Percentiles rank a stretch among this genome's conserved stretches.
Conservation (phyloP, 2,113 vertebrate genomes). For the Ammospiza caudacuta region DNA sequence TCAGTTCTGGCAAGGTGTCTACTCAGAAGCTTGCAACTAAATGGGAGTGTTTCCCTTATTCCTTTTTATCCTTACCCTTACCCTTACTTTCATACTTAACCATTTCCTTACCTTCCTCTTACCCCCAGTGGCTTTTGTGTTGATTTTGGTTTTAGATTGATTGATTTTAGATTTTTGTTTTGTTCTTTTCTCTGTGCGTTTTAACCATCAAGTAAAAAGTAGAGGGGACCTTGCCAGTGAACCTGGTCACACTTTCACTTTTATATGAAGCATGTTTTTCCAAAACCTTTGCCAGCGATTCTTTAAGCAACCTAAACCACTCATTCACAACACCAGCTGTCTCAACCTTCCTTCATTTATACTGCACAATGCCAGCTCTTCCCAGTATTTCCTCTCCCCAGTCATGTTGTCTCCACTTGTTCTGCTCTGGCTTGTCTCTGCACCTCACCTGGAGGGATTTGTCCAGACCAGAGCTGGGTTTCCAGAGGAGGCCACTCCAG, state of each 20-base stretch:
- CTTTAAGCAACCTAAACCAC: neutral
- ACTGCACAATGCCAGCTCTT: neutral
- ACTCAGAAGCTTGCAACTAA: neutral
- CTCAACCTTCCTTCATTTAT: neutral
- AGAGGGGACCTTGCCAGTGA: neutral
- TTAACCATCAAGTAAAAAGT: neutral
- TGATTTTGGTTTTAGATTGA: neutral
- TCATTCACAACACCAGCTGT: neutral
- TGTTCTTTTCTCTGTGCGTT: neutral
- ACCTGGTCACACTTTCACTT: neutral
- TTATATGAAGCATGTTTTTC: neutral
- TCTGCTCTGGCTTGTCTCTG: neutral
- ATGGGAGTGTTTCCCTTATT: neutral
- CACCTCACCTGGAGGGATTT: neutral
- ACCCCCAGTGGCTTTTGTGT: too few species aligned
- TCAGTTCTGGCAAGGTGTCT: neutral
- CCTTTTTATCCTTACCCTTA: neutral
- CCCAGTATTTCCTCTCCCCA: neutral
- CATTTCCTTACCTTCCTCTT: neutral
- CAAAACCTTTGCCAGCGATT: accelerated
- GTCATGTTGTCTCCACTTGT: accelerated
- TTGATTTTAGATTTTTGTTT: neutral
- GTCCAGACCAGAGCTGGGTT: accelerated
- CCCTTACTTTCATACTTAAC: too few species aligned
- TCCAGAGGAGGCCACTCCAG: neutral